Evolutionary conservation across 2,113 vertebrate genomes (phyloP).

Genomic region (Blennius ocellaris): DNA sequence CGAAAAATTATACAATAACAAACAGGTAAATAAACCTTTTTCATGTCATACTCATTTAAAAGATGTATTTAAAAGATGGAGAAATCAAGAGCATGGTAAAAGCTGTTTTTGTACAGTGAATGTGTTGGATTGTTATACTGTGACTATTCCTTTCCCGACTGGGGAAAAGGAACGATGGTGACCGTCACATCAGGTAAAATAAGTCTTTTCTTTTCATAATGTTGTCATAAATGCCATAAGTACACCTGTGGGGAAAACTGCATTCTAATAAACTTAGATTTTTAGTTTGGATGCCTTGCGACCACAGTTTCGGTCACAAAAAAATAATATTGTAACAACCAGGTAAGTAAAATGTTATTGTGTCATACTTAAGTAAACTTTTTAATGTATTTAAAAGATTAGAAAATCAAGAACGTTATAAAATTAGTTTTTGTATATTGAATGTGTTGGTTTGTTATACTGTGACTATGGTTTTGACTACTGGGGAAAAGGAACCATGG

Average conservation of each 20-base stretch:
- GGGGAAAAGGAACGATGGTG: slow-evolving; percentile 60
- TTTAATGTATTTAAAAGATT: slow-evolving; percentile 12
- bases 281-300: too few relatives aligned
- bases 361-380: too few relatives aligned
- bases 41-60: too few relatives aligned
- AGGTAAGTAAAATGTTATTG: too few relatives aligned
- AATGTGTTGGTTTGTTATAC: slow-evolving; percentile 9
- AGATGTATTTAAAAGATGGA: too few relatives aligned
- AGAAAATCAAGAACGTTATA: background rate
- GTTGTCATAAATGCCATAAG: background rate
- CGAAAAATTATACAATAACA: too few relatives aligned
- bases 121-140: slow-evolving; percentile 43
- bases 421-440: slow-evolving; percentile 40
- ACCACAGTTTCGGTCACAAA: too few relatives aligned
- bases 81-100: too few relatives aligned
- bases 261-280: too few relatives aligned
- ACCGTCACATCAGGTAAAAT: slow-evolving; percentile 32
- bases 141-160: slow-evolving; percentile 60
- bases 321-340: too few relatives aligned
- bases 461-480: slow-evolving; percentile 47
- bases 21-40: too few relatives aligned
- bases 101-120: slow-evolving; percentile 18
- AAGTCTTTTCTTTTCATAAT: background rate
- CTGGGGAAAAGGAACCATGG: slow-evolving; percentile 72
- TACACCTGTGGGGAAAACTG: too few relatives aligned